phyloP scores from a whole-genome alignment of 2,113 vertebrate genomes.

The Willisornis vidua region DNA sequence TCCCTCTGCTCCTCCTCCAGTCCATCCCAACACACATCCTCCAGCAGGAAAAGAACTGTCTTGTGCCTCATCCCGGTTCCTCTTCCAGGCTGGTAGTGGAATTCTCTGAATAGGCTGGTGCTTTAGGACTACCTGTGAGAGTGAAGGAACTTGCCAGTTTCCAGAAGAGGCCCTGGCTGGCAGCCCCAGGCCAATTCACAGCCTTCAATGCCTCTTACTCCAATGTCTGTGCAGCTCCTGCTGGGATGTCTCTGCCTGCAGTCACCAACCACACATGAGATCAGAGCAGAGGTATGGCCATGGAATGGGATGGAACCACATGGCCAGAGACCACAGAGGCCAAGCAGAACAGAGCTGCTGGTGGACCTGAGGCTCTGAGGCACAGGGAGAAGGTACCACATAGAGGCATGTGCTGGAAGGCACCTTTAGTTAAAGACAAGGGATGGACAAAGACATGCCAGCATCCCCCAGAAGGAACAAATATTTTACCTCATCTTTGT shows the following conservation, averaged over 20 bases:
- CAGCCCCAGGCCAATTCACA: not conserved
- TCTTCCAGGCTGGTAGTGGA: not conserved
- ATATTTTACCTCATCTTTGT: not conserved
- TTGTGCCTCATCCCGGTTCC: not conserved
- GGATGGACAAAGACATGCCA: not conserved
- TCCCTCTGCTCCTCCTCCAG: not conserved
- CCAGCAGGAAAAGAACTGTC: not conserved
- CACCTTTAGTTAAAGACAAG: not conserved
- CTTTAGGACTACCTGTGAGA: not conserved
- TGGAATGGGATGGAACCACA: not conserved
- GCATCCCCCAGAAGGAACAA: not conserved
- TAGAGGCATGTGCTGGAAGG: not conserved
- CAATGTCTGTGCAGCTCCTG: not conserved
- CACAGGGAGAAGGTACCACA: not conserved
- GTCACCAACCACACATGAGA: rapidly evolving
- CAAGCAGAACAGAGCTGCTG: not conserved
- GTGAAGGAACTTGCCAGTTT: not conserved
- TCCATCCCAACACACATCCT: not conserved
- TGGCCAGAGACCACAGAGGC: not conserved
- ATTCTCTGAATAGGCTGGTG: not conserved
- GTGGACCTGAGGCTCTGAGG: not conserved
- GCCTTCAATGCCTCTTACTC: not conserved
- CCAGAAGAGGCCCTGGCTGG: not conserved
- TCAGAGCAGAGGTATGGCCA: rapidly evolving
- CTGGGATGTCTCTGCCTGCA: rapidly evolving